These are phyloP conservation scores for Glyptemys insculpta DNA, from an alignment of 2,797 vertebrate species.

Conservation along the genomic window DNA sequence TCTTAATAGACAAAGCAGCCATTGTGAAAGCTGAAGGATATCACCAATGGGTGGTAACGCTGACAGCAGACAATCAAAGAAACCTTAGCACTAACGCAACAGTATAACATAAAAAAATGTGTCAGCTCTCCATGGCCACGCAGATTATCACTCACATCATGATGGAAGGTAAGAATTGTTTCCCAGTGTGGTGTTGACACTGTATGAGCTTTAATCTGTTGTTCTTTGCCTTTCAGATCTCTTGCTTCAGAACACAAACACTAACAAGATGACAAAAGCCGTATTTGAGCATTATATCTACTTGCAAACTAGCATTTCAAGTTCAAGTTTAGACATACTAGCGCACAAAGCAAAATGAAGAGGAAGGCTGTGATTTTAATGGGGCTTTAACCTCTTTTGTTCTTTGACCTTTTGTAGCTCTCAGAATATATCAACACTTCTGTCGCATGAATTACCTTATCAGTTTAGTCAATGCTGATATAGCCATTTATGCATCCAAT, in stretches of 20 bases:
- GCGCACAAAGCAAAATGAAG: constrained; percentile 78
- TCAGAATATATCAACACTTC: constrained; percentile 70
- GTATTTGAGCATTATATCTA: constrained; percentile 66
- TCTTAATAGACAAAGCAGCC: constrained; percentile 51
- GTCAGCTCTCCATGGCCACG: constrained; percentile 44
- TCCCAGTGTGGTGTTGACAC: constrained; percentile 62
- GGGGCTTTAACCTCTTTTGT: constrained; percentile 80
- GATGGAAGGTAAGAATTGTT: constrained; percentile 63
- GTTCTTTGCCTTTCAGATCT: constrained; percentile 60
- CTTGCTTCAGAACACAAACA: constrained; percentile 71
- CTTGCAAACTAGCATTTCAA: constrained; percentile 77
- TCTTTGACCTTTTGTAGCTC: constrained; percentile 76
- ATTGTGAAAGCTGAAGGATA: constrained; percentile 19
- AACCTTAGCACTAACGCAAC: constrained; percentile 54
- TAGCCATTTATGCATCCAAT: constrained; percentile 62
- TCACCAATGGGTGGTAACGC: constrained; percentile 46
- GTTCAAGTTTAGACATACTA: constrained; percentile 70
- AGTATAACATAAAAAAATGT: constrained; percentile 24
- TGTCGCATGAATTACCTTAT: constrained; percentile 71
- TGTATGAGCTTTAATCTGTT: constrained; percentile 67
- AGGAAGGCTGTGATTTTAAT: constrained; percentile 82
- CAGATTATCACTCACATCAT: constrained; percentile 60
- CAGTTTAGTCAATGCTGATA: constrained; percentile 65
- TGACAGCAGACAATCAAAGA: constrained; percentile 61
- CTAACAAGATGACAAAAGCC: constrained; percentile 69